These are phyloP conservation scores for Pentamera pediparva DNA, from an alignment of 53 echinoderm and acorn worm genomes.

Conservation along the genomic window DNA sequence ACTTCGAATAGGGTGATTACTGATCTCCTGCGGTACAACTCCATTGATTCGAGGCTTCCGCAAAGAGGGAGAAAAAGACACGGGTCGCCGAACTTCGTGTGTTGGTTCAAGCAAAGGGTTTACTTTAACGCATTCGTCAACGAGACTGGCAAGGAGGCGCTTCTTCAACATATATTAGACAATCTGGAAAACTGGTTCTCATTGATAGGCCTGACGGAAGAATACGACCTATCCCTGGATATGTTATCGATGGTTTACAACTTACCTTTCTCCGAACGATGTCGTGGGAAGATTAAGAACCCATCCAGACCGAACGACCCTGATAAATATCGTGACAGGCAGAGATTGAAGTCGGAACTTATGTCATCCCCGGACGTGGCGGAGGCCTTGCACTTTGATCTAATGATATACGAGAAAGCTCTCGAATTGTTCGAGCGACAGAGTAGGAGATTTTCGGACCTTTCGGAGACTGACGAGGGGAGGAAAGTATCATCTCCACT, in stretches of 20 bases:
- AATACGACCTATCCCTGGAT: slow-evolving; percentile 17
- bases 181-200: slow-evolving; percentile 28
- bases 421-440: not conserved
- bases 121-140: not conserved
- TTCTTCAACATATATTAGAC: slow-evolving; percentile 15
- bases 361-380: not conserved
- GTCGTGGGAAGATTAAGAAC: not conserved
- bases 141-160: not conserved
- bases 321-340: not conserved
- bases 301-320: not conserved
- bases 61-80: not conserved
- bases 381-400: not conserved
- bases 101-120: slow-evolving; percentile 17
- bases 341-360: not conserved
- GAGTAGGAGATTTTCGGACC: too few relatives aligned
- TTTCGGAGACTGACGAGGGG: too few relatives aligned
- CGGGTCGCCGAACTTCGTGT: not conserved
- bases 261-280: slow-evolving; percentile 13
- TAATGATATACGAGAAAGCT: not conserved
- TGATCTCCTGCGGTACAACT: not conserved
- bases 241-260: slow-evolving; percentile 7
- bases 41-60: not conserved
- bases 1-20: not conserved
- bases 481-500: too few relatives aligned
- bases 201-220: slow-evolving; percentile 17